phyloP scores from a whole-genome alignment of 1,140 invertebrate genomes.

The Acromyrmex heyeri region DNA sequence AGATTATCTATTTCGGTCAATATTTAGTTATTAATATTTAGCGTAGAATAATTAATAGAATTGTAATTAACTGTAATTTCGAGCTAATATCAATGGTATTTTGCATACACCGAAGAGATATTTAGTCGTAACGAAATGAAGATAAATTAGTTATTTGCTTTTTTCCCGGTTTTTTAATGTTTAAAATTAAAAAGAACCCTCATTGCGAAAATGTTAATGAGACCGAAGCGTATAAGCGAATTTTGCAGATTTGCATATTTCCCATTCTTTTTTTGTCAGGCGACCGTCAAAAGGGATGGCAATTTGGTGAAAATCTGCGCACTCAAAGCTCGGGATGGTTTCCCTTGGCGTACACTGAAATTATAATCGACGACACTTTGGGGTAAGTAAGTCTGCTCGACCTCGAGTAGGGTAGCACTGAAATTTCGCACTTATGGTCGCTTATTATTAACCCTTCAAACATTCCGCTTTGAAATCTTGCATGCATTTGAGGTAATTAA shows the following conservation, averaged over 20 bases:
- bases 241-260: conserved; percentile 45
- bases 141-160: conserved; percentile 26
- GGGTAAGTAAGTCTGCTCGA: conserved; percentile 68
- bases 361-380: conserved; percentile 88
- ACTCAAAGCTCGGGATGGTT: conserved; percentile 97
- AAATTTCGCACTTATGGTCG: conserved; percentile 36
- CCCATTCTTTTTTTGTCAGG: conserved; percentile 81
- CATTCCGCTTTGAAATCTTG: background rate
- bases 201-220: conserved; percentile 32
- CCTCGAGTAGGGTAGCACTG: background rate
- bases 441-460: conserved; percentile 25
- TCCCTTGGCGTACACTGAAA: conserved; percentile 96
- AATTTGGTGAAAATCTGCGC: conserved; percentile 96
- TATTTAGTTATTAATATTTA: background rate
- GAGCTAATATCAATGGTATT: background rate
- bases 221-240: background rate
- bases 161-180: background rate
- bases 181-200: conserved; percentile 9
- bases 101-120: background rate
- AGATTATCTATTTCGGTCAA: background rate
- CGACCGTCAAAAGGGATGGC: conserved; percentile 97
- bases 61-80: conserved; percentile 22
- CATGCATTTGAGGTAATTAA: background rate
- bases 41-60: background rate
- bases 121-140: background rate